These are phyloP conservation scores for Battus philenor DNA, from an alignment of 1,140 invertebrate species.

Conservation along the genomic window DNA sequence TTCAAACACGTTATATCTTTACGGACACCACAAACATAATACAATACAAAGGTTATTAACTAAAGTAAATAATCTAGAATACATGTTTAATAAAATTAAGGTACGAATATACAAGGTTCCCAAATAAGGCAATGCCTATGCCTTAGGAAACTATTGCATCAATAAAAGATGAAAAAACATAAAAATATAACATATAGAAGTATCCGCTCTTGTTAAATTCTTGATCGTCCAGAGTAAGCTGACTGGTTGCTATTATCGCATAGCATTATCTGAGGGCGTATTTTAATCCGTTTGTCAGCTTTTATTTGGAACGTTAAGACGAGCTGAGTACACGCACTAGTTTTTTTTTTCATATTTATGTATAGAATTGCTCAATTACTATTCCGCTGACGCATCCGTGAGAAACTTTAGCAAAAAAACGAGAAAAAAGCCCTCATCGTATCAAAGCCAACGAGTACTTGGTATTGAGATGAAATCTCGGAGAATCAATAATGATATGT, in stretches of 20 bases:
- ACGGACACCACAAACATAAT: too few species aligned
- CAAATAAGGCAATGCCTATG: too few species aligned
- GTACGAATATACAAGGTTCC: too few species aligned
- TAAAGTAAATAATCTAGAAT: too few species aligned
- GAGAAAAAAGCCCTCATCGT: slow-evolving; percentile 38
- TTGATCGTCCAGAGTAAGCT: too few species aligned
- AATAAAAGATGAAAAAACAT: not conserved
- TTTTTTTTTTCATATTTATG: slow-evolving; percentile 35
- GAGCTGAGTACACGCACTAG: slow-evolving; percentile 19
- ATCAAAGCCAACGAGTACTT: slow-evolving; percentile 48
- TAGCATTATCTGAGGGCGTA: not conserved
- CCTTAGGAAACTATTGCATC: too few species aligned
- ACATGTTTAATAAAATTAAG: too few species aligned
- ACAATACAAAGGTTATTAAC: too few species aligned
- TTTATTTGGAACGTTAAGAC: not conserved
- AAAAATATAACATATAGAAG: not conserved
- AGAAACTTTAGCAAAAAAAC: slow-evolving; percentile 53
- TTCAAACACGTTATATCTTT: too few species aligned
- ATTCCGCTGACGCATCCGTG: slow-evolving; percentile 54
- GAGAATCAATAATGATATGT: slow-evolving; percentile 50
- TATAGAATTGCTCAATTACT: slow-evolving; percentile 41
- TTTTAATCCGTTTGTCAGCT: slow-evolving; percentile 5
- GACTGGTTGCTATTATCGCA: not conserved
- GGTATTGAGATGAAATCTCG: slow-evolving; percentile 56
- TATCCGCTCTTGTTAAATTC: too few species aligned